Conservation (phyloP, 1,140 invertebrate genomes). For the Drosophila miranda region DNA sequence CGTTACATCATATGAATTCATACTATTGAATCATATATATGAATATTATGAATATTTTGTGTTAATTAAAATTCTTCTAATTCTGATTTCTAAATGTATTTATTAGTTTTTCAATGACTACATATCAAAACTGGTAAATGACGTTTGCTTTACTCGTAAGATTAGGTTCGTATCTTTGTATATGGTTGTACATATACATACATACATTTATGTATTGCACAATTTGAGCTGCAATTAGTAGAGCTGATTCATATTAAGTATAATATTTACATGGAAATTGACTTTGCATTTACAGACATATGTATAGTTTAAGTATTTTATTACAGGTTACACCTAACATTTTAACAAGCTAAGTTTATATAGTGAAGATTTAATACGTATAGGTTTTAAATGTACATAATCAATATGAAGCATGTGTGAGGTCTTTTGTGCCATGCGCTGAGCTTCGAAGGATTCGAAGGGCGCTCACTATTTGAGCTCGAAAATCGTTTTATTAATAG, state of each 20-base stretch:
- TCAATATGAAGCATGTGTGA: slow-evolving; percentile 73
- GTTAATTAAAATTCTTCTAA: slow-evolving; percentile 58
- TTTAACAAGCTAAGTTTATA: slow-evolving; percentile 31
- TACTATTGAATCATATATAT: slow-evolving; percentile 18
- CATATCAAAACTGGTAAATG: slow-evolving; percentile 12
- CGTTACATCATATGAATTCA: slow-evolving; percentile 27
- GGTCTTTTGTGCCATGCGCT: slow-evolving; percentile 61
- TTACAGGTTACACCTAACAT: slow-evolving; percentile 28
- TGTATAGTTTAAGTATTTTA: slow-evolving; percentile 7
- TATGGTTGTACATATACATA: slow-evolving; percentile 14
- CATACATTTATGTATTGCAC: slow-evolving; percentile 45
- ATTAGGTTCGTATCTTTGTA: slow-evolving; percentile 16
- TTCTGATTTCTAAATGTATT: slow-evolving; percentile 28
- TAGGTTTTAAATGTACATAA: slow-evolving; percentile 37
- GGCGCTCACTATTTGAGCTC: slow-evolving; percentile 59
- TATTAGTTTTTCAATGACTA: slow-evolving; percentile 29
- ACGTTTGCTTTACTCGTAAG: background rate
- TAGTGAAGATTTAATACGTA: slow-evolving; percentile 23
- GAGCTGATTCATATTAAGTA: background rate
- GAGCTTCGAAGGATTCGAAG: slow-evolving; percentile 36
- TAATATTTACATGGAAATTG: slow-evolving; percentile 71
- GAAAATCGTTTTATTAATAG: slow-evolving; percentile 38
- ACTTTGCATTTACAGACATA: slow-evolving; percentile 32
- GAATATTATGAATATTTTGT: slow-evolving; percentile 26
- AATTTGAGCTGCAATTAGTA: slow-evolving; percentile 49